phyloP scores from a whole-genome alignment of 2,888 invertebrate genomes.

The Microctonus brassicae region DNA sequence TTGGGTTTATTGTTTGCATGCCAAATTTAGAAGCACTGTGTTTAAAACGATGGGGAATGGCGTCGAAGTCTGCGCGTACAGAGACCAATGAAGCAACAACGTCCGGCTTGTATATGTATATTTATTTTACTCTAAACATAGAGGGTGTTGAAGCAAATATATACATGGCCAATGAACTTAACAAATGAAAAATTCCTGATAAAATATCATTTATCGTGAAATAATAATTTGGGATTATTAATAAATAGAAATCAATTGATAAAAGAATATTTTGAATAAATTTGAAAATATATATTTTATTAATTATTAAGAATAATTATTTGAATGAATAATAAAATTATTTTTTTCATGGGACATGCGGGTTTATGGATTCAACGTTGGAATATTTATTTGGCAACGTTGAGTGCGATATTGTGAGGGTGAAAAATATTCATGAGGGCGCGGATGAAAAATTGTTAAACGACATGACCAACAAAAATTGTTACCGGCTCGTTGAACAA shows the following conservation, averaged over 20 bases:
- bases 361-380: neutral
- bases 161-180: neutral
- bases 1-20: conserved; percentile 11
- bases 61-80: neutral
- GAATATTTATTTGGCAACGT: conserved; percentile 13
- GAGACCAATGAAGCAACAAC: neutral
- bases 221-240: neutral
- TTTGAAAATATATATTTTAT: too few relatives aligned
- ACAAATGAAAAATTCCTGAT: neutral
- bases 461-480: conserved; percentile 38
- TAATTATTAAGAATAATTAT: too few relatives aligned
- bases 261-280: neutral
- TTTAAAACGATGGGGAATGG: conserved; percentile 1
- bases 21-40: conserved; percentile 4
- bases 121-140: conserved; percentile 1
- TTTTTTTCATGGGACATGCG: neutral
- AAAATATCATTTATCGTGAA: neutral
- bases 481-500: conserved; percentile 37
- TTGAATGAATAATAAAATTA: neutral
- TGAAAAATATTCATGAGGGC: too few relatives aligned
- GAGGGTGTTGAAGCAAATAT: neutral
- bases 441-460: conserved; percentile 38
- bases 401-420: conserved; percentile 15
- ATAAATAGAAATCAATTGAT: neutral
- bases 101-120: neutral